A percentile compares a stretch with the other conserved stretches of the same genome.
Conservation (phyloP, 2,113 vertebrate species). For the Heteronetta atricapilla region DNA sequence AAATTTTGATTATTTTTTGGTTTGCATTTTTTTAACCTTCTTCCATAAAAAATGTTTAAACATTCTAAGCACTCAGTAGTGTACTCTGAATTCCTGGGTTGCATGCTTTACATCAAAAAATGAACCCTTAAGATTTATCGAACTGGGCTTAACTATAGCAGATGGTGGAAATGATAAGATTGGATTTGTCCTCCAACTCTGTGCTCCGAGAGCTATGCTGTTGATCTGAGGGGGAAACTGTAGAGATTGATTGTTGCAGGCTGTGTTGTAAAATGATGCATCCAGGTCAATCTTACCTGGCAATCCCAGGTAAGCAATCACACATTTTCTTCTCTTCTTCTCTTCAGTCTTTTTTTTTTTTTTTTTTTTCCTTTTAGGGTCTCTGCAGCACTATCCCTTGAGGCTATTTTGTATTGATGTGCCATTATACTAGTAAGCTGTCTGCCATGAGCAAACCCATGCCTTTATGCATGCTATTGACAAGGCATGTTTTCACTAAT, state of each 20-base stretch:
- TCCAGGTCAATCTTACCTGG: not conserved
- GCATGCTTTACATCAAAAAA: not conserved
- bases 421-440: not conserved
- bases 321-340: rapidly evolving
- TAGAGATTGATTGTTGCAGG: not conserved
- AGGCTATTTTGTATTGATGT: not conserved
- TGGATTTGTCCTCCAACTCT: not conserved
- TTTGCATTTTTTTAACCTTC: not conserved
- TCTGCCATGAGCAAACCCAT: not conserved
- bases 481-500: not conserved
- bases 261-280: not conserved
- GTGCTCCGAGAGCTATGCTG: rapidly evolving
- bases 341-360: too few relatives aligned
- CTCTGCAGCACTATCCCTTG: not conserved
- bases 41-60: not conserved
- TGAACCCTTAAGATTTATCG: not conserved
- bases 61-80: not conserved
- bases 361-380: not conserved
- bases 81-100: not conserved
- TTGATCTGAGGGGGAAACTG: not conserved
- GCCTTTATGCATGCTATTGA: not conserved
- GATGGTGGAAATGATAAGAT: rapidly evolving
- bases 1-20: not conserved
- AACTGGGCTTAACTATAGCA: not conserved
- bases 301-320: not conserved